Evolutionary conservation across 2,113 vertebrate species (phyloP).

Genomic region (Leucosticte australis): DNA sequence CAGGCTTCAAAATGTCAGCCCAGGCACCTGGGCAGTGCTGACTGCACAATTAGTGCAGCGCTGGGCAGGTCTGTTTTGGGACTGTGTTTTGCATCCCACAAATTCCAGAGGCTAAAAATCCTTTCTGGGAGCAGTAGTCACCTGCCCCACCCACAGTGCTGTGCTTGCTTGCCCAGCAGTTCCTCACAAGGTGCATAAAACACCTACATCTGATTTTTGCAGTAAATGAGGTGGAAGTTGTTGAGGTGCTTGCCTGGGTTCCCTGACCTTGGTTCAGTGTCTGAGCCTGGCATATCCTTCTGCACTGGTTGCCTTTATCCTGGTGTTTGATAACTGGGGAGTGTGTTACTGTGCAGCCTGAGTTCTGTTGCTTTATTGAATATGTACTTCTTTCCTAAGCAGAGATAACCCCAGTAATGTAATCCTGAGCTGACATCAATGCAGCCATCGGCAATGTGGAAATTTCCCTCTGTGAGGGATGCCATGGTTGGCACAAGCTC

Average conservation of each 20-base stretch:
- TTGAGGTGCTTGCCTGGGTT: not conserved
- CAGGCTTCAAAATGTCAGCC: not conserved
- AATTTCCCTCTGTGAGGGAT: not conserved
- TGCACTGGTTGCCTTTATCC: not conserved
- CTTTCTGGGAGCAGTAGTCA: not conserved
- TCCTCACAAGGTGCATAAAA: not conserved
- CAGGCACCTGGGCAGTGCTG: not conserved
- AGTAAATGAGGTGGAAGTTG: not conserved
- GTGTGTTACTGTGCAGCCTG: not conserved
- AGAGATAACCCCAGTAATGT: not conserved
- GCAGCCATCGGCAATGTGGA: not conserved
- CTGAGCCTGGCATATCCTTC: not conserved
- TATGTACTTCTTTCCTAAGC: not conserved
- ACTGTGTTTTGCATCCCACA: not conserved
- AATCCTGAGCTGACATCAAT: not conserved
- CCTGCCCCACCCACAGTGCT: accelerated
- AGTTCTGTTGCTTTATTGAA: not conserved
- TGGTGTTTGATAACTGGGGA: not conserved
- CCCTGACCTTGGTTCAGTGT: not conserved
- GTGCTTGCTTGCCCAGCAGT: accelerated
- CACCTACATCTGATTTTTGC: not conserved
- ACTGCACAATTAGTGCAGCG: not conserved
- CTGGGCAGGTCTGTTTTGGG: not conserved
- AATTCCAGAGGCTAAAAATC: not conserved
- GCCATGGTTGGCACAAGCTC: not conserved